Percentiles rank a stretch among this genome's conserved stretches.
Evolutionary conservation across 2,888 invertebrate species (phyloP).

Genomic region (Limulus polyphemus): DNA sequence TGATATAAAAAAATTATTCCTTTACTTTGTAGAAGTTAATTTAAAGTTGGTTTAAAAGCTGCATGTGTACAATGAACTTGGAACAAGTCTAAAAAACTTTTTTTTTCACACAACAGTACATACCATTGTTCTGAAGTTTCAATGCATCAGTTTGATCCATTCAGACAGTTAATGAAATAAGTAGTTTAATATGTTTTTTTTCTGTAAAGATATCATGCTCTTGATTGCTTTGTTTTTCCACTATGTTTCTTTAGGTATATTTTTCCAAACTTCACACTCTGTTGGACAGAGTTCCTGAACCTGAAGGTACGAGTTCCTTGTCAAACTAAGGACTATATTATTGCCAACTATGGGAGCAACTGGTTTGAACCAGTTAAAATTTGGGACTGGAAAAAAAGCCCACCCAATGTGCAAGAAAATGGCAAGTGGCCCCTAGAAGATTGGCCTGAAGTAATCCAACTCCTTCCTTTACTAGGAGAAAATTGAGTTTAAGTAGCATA

Average conservation of each 20-base stretch:
- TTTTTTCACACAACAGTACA: no score
- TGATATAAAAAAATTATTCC: no score
- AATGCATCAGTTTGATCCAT: no score
- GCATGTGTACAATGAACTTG: no score
- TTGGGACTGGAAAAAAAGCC: conserved; percentile 46
- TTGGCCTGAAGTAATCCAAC: conserved; percentile 39
- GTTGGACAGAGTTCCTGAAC: conserved; percentile 44
- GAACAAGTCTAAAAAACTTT: no score
- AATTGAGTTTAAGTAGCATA: conserved; percentile 1
- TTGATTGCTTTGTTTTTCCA: no score
- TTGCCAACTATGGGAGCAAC: conserved; percentile 43
- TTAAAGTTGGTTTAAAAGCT: no score
- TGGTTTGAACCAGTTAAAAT: conserved; percentile 41
- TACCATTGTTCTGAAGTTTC: no score
- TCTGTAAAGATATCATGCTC: no score
- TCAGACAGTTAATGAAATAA: no score
- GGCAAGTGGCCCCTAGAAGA: conserved; percentile 42
- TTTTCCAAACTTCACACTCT: conserved; percentile 42
- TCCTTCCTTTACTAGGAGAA: conserved; percentile 29
- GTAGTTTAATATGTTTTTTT: no score
- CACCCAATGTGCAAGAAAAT: conserved; percentile 42
- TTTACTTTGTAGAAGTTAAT: no score
- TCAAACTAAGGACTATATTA: conserved; percentile 40
- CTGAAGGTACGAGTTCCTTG: conserved; percentile 43
- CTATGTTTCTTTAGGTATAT: conserved; percentile 35